These are phyloP conservation scores for Pachycephala philippinensis DNA, from an alignment of 2,113 vertebrate genomes.

Conservation along the genomic window DNA sequence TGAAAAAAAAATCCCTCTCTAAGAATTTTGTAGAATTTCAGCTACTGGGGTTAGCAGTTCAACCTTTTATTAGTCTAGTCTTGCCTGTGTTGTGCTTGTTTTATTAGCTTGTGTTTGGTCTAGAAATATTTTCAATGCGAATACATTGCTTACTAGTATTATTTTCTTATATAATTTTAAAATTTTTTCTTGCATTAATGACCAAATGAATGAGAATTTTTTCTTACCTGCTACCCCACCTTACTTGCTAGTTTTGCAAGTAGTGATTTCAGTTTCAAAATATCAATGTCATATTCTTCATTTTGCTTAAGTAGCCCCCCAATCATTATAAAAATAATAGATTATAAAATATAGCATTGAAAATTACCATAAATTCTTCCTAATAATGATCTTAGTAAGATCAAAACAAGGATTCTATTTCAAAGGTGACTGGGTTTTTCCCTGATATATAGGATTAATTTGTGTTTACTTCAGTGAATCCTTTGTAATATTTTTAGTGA, in stretches of 20 bases:
- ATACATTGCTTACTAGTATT: not conserved
- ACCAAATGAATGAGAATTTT: not conserved
- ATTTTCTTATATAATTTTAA: not conserved
- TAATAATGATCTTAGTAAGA: not conserved
- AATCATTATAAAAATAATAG: not conserved
- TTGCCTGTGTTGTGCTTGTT: not conserved
- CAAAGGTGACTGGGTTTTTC: not conserved
- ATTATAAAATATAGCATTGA: not conserved
- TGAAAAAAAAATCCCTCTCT: not conserved
- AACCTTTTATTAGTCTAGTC: not conserved
- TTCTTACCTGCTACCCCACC: not conserved
- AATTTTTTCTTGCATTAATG: not conserved
- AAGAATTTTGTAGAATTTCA: not conserved
- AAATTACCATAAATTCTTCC: not conserved
- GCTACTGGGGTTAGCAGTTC: not conserved
- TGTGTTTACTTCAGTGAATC: not conserved
- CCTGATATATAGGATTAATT: not conserved
- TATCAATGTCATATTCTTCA: not conserved
- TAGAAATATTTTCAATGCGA: not conserved
- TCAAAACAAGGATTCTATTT: not conserved
- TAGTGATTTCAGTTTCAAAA: not conserved
- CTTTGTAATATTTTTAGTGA: not conserved
- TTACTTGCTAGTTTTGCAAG: not conserved
- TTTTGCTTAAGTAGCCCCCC: not conserved
- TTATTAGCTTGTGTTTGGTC: not conserved